phyloP scores from a whole-genome alignment of 1,140 invertebrate species.

The Bombus breviceps region DNA sequence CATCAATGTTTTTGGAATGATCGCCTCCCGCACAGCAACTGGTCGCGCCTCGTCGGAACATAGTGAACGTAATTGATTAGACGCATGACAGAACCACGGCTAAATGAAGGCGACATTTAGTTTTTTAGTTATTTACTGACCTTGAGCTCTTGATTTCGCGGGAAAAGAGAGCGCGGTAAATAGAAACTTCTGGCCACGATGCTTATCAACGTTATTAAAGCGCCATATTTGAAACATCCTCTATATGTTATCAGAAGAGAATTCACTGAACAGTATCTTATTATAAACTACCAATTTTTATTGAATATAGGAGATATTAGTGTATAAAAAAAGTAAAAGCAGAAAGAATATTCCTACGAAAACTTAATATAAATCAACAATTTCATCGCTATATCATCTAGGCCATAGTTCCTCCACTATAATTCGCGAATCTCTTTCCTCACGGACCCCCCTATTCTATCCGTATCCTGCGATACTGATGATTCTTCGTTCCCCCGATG shows the following conservation, averaged over 20 bases:
- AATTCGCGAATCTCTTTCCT: slow-evolving; percentile 26
- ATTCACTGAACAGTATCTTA: not conserved
- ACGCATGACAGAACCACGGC: slow-evolving; percentile 61
- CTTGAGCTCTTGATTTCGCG: slow-evolving; percentile 65
- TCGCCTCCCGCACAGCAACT: slow-evolving; percentile 56
- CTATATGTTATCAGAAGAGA: not conserved
- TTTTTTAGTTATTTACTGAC: slow-evolving; percentile 67
- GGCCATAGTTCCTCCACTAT: slow-evolving; percentile 6
- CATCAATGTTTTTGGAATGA: slow-evolving; percentile 18
- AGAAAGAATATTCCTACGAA: not conserved
- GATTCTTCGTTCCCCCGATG: slow-evolving; percentile 50
- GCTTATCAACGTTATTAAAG: not conserved
- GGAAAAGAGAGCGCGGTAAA: slow-evolving; percentile 48
- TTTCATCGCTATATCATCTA: not conserved
- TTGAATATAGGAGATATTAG: not conserved
- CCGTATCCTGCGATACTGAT: slow-evolving; percentile 52
- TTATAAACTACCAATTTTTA: not conserved
- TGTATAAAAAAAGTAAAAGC: not conserved
- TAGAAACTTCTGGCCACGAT: slow-evolving; percentile 16
- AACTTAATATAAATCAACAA: not conserved
- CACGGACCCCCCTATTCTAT: slow-evolving; percentile 55
- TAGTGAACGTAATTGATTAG: slow-evolving; percentile 56
- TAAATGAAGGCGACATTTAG: slow-evolving; percentile 62
- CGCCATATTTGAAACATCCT: not conserved
- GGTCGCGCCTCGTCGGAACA: slow-evolving; percentile 42